Percentiles rank a stretch among this genome's conserved stretches.
Evolutionary conservation across 1,140 invertebrate genomes (phyloP).

Genomic region (Hypsibius dujardini): DNA sequence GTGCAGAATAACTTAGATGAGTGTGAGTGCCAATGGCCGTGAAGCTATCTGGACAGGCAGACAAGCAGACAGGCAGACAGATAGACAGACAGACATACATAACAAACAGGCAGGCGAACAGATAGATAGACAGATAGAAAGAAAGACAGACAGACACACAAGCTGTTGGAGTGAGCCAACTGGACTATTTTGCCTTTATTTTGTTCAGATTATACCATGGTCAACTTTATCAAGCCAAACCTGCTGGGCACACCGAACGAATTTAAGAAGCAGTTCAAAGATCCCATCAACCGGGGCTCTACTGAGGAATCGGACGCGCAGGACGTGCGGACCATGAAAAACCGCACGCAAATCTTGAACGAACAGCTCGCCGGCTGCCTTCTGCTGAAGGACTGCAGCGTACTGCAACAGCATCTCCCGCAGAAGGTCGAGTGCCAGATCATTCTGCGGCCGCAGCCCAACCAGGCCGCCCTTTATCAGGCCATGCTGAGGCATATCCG

Average conservation of each 20-base stretch:
- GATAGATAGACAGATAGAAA: no score
- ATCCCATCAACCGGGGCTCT: slow-evolving; percentile 34
- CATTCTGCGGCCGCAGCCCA: slow-evolving; percentile 57
- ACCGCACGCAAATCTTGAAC: slow-evolving; percentile 74
- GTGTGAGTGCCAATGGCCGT: slow-evolving; percentile 39
- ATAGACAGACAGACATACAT: no score
- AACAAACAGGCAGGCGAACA: no score
- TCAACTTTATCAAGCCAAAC: slow-evolving; percentile 84
- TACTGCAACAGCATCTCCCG: slow-evolving; percentile 72
- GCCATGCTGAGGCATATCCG: slow-evolving; percentile 23
- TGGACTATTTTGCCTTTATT: background rate
- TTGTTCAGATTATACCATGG: slow-evolving; percentile 69
- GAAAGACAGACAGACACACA: no score
- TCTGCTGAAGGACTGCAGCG: slow-evolving; percentile 43
- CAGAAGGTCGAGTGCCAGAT: slow-evolving; percentile 90
- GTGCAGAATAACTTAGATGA: slow-evolving; percentile 87
- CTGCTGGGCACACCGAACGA: slow-evolving; percentile 73
- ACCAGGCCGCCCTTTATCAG: slow-evolving; percentile 70
- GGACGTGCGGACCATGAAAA: slow-evolving; percentile 74
- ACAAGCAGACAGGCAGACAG: no score
- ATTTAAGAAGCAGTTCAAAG: slow-evolving; percentile 50
- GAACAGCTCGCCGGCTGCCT: slow-evolving; percentile 76
- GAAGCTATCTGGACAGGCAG: no score
- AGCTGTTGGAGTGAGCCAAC: no score
- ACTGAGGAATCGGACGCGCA: slow-evolving; percentile 30